Conservation (phyloP, 2,113 vertebrate species). For the Melanerpes formicivorus region DNA sequence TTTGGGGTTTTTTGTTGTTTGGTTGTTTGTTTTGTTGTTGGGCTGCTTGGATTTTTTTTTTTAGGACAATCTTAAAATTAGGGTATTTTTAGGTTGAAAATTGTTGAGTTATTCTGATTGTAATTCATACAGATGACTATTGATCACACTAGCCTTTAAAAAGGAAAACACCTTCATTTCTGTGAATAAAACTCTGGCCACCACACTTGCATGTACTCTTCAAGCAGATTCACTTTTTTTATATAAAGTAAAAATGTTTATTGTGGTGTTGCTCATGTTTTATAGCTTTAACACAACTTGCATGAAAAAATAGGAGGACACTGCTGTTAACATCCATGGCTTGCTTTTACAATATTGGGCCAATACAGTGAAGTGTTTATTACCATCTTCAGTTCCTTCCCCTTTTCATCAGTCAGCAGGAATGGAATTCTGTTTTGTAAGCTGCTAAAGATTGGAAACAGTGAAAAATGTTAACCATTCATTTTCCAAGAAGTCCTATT, state of each 20-base stretch:
- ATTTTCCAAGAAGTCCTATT: neutral
- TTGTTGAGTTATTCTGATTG: neutral
- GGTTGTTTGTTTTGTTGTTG: no score
- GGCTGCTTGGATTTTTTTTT: neutral
- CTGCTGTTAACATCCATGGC: neutral
- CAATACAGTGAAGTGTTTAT: neutral
- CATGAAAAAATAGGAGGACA: neutral
- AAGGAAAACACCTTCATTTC: constrained; percentile 9
- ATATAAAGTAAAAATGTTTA: constrained; percentile 26
- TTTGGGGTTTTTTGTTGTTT: neutral
- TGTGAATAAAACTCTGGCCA: constrained; percentile 31
- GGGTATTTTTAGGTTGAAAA: neutral
- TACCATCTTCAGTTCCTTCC: neutral
- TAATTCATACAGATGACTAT: neutral
- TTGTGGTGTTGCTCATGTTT: neutral
- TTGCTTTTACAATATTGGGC: neutral
- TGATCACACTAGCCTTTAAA: constrained; percentile 15
- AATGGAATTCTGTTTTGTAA: neutral
- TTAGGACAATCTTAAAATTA: constrained; percentile 5
- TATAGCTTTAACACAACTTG: constrained; percentile 11
- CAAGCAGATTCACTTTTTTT: constrained; percentile 29
- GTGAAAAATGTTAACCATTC: neutral
- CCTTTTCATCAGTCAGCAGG: neutral
- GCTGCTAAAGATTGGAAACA: neutral
- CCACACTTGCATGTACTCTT: constrained; percentile 42